phyloP scores from a whole-genome alignment of 2,113 vertebrate species.

The Neogobius melanostomus region DNA sequence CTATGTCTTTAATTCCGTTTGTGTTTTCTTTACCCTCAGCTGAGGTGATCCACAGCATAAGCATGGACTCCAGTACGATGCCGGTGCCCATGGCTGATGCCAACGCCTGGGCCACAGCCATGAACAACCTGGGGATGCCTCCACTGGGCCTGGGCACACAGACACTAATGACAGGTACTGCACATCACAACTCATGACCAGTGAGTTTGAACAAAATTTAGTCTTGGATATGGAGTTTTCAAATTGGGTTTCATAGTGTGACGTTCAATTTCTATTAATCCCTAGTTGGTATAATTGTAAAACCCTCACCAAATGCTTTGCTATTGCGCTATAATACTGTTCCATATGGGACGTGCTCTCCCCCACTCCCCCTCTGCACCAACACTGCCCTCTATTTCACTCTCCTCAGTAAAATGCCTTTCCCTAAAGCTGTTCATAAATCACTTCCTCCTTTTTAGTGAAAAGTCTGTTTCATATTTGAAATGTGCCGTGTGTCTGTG shows the following conservation, averaged over 20 bases:
- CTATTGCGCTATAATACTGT: background rate
- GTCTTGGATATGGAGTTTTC: too few species aligned
- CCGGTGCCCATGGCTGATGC: conserved; percentile 91
- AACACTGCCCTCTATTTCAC: conserved; percentile 49
- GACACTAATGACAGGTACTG: conserved; percentile 87
- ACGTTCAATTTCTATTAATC: too few species aligned
- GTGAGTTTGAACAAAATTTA: background rate
- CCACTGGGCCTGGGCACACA: conserved; percentile 88
- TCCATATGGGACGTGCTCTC: conserved; percentile 30
- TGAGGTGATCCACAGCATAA: conserved; percentile 86
- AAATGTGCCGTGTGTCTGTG: conserved; percentile 39
- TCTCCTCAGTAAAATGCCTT: conserved; percentile 9
- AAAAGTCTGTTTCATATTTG: conserved; percentile 64
- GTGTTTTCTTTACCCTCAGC: conserved; percentile 29
- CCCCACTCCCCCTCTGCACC: conserved; percentile 46
- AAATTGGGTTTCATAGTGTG: too few species aligned
- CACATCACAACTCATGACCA: conserved; percentile 5
- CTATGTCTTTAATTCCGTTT: background rate
- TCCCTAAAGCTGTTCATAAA: conserved; percentile 43
- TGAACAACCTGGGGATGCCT: conserved; percentile 96
- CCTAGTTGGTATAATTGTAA: too few species aligned
- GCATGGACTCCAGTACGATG: conserved; percentile 86
- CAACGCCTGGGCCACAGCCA: conserved; percentile 91
- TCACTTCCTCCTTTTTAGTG: conserved; percentile 59
- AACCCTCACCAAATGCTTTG: background rate